Evolutionary conservation across 2,113 vertebrate genomes (phyloP).

Genomic region (Mormyrus lacerda): DNA sequence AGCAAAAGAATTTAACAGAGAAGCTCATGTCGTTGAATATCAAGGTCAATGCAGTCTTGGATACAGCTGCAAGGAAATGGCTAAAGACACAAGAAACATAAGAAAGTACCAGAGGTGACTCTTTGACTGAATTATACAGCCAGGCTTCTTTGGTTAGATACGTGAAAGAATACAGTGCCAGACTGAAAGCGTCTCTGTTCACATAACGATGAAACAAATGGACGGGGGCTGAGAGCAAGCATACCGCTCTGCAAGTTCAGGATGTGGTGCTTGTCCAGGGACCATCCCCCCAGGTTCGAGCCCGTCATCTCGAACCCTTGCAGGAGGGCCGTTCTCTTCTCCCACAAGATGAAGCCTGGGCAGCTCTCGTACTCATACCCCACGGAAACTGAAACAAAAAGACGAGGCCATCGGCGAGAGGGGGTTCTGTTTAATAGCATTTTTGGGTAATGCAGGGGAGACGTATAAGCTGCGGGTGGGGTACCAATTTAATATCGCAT

Average conservation of each 20-base stretch:
- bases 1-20: neutral
- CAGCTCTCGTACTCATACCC: conserved; percentile 94
- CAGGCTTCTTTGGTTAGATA: neutral
- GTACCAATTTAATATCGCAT: neutral
- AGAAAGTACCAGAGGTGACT: neutral
- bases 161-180: neutral
- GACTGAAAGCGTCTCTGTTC: neutral
- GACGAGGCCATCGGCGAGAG: neutral
- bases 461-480: neutral
- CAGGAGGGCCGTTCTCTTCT: conserved; percentile 81
- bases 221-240: conserved; percentile 20
- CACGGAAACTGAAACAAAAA: conserved; percentile 74
- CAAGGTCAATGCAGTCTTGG: neutral
- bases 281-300: conserved; percentile 93
- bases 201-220: neutral
- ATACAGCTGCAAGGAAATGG: neutral
- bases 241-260: conserved; percentile 92
- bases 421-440: neutral
- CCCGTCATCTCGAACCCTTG: conserved; percentile 93
- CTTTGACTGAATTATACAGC: neutral
- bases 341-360: conserved; percentile 86
- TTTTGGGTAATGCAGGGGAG: neutral
- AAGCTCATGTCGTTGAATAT: neutral
- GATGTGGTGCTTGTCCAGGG: conserved; percentile 91
- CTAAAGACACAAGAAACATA: neutral